A percentile compares a stretch with the other conserved stretches of the same genome.
Evolutionary conservation across 2,888 invertebrate species (phyloP).

Genomic region (Keiferia lycopersicella): DNA sequence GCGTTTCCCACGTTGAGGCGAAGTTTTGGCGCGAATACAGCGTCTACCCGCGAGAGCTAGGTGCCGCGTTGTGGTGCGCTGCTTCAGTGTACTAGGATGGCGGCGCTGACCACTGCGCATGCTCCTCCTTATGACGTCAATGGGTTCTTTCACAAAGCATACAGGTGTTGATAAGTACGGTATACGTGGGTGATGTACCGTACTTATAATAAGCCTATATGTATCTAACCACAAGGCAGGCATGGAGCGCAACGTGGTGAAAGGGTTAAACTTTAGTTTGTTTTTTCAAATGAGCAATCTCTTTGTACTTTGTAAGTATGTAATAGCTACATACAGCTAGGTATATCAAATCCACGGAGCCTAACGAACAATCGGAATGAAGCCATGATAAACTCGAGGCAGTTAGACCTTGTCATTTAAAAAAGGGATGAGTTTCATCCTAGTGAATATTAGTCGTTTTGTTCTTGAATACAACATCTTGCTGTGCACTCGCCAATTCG

Average conservation of each 20-base stretch:
- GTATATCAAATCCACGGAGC: no score
- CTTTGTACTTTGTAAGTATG: no score
- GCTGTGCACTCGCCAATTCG: no score
- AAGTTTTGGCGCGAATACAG: slow-evolving; percentile 39
- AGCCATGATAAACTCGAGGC: no score
- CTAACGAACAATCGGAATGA: no score
- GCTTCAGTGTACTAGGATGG: slow-evolving; percentile 37
- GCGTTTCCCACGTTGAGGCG: slow-evolving; percentile 59
- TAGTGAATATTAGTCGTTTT: no score
- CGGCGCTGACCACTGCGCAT: slow-evolving; percentile 51
- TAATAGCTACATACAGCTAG: no score
- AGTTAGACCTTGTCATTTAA: no score
- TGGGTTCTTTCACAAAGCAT: slow-evolving; percentile 75
- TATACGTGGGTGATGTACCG: no score
- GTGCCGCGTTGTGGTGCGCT: slow-evolving; percentile 54
- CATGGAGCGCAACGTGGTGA: neutral
- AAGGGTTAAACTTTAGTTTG: neutral
- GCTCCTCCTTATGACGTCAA: slow-evolving; percentile 73
- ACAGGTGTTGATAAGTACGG: slow-evolving; percentile 53
- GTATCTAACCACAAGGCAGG: neutral
- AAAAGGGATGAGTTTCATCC: no score
- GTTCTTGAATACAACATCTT: no score
- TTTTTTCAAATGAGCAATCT: neutral
- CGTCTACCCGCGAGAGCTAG: slow-evolving; percentile 57
- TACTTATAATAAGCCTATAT: neutral